Conservation (phyloP, 2,797 vertebrate genomes). For the Alosa sapidissima region DNA sequence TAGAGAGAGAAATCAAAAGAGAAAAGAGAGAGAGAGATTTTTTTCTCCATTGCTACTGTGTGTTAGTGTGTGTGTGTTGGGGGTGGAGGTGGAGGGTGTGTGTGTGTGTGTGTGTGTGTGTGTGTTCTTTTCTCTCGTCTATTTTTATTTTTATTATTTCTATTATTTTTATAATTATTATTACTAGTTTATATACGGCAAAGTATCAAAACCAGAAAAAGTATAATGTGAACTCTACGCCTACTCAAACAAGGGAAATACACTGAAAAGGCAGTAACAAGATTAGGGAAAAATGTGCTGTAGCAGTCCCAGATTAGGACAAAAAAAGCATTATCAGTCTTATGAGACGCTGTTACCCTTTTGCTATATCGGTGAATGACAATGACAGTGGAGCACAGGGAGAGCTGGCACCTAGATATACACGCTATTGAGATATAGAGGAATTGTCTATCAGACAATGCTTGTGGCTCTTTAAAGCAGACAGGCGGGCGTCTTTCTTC, state of each 20-base stretch:
- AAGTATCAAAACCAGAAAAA: neutral
- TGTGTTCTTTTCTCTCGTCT: no score
- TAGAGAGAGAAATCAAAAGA: neutral
- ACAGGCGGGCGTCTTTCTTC: conserved; percentile 39
- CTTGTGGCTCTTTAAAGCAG: conserved; percentile 39
- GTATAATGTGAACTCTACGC: neutral
- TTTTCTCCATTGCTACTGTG: no score
- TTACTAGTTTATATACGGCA: neutral
- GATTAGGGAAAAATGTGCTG: neutral
- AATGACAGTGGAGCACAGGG: conserved; percentile 3
- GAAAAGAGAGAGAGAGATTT: neutral
- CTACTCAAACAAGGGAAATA: neutral
- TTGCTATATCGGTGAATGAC: neutral
- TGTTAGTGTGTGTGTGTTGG: no score
- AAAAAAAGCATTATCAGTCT: conserved; percentile 33
- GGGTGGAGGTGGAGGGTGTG: no score
- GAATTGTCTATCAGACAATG: conserved; percentile 25
- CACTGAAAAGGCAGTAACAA: neutral
- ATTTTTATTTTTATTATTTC: no score
- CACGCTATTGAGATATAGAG: neutral
- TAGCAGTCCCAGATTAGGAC: conserved; percentile 33
- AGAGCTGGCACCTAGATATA: neutral
- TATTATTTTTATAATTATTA: no score
- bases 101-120: no score
- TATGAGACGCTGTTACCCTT: conserved; percentile 35